Evolutionary conservation across 2,113 vertebrate species (phyloP).

Genomic region (Pitta sordida): DNA sequence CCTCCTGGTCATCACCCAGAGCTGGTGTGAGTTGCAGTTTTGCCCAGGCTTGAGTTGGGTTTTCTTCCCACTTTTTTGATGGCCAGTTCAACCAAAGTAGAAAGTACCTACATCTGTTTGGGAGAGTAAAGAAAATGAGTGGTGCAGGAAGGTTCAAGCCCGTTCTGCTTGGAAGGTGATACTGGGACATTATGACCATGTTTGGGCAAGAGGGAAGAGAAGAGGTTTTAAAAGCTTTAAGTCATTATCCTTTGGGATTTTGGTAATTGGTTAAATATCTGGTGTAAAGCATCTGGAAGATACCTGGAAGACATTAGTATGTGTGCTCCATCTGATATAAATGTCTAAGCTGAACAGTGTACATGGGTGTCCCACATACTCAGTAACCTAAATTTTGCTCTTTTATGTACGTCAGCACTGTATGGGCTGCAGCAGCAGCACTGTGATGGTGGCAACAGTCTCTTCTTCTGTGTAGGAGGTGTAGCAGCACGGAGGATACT

Average conservation of each 20-base stretch:
- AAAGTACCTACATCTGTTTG: not conserved
- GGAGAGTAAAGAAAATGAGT: not conserved
- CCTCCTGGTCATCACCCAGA: not conserved
- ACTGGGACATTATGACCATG: not conserved
- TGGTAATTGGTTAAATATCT: not conserved
- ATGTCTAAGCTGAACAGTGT: not conserved
- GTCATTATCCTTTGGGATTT: not conserved
- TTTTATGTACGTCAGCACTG: not conserved
- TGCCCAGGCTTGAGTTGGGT: not conserved
- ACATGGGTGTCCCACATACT: rapidly evolving
- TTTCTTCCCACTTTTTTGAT: not conserved
- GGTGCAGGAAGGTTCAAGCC: not conserved
- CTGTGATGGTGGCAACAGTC: not conserved
- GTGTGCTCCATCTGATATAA: not conserved
- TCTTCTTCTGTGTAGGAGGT: not conserved
- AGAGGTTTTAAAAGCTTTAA: slow-evolving; percentile 1
- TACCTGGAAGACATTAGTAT: not conserved
- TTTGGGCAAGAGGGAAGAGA: not conserved
- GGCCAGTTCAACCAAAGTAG: not conserved
- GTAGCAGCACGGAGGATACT: not conserved
- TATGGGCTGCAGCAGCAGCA: not conserved
- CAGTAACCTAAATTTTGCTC: not conserved
- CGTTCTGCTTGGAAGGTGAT: not conserved
- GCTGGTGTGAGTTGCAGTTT: not conserved
- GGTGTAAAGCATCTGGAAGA: not conserved